Percentiles rank a stretch among this genome's conserved stretches.
These are phyloP conservation scores for Macroglossus sobrinus DNA, from an alignment of 2,113 vertebrate genomes.

Conservation along the genomic window DNA sequence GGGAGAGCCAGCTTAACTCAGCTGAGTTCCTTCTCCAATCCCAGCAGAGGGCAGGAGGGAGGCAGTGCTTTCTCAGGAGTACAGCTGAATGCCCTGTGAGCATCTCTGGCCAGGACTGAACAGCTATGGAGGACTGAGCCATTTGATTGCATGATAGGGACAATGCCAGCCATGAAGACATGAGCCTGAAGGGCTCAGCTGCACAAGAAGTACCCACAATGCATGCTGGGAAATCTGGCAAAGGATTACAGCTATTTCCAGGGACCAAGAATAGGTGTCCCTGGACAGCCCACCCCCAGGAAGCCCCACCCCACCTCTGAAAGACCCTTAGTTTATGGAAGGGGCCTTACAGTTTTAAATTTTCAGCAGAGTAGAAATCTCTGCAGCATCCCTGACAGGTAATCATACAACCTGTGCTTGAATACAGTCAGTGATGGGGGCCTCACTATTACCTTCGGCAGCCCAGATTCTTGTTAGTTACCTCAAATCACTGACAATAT, in stretches of 20 bases:
- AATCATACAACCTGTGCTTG: neutral
- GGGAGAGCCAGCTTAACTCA: neutral
- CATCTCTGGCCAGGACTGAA: neutral
- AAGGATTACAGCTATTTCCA: neutral
- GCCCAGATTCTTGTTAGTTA: neutral
- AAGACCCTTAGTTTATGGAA: neutral
- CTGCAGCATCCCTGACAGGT: neutral
- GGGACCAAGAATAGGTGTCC: neutral
- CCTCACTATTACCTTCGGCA: neutral
- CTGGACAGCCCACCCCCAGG: neutral
- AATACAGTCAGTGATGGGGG: neutral
- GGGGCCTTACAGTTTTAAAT: neutral
- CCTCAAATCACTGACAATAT: neutral
- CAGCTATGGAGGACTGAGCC: neutral
- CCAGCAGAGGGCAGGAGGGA: neutral
- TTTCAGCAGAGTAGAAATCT: neutral
- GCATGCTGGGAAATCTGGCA: fast-evolving
- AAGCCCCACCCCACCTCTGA: neutral
- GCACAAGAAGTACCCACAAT: neutral
- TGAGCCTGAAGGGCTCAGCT: neutral
- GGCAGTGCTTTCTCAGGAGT: neutral
- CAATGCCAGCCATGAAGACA: neutral
- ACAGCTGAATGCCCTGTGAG: neutral
- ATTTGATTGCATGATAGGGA: neutral
- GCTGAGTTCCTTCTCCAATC: neutral